Base-by-base conservation (phyloP, 2,797 vertebrate genomes). In the Cryptoprocta ferox region DNA sequence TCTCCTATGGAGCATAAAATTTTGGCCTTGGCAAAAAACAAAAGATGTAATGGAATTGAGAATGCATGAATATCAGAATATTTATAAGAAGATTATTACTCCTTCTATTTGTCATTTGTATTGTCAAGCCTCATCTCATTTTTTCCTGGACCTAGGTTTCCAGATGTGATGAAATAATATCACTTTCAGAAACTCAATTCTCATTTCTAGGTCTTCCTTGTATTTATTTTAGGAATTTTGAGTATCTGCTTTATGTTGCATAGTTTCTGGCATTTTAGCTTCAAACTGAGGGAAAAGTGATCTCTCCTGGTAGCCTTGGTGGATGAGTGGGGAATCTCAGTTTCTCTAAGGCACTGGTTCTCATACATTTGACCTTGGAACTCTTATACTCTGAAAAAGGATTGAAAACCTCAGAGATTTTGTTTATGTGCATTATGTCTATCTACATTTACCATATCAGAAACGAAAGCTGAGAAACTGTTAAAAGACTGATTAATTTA, bases 1-100 rank as follows among this genome's bases (percentile, higher is more conserved):
- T 96, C 82, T 96, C 71, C 65, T 85, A 75, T 80, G 75, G 82
- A 66, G 50, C 53, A 91, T 96, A 81, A 68, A 83, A 91, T 79
- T 88, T 94, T 96, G 95, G 68, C 85, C 45, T 94, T 88, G 61
- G 37, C 18, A 76, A 96, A 75, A 97, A 71, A 80, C 75, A 95
- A 94, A 53, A 89, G 82, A n/a, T 53, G 24, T 53, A 53, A 5
- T 95, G 42, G 80, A 94, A 95, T 42, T 94, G 73, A 90, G 70
- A 89, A 68, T 97, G 50, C 90, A 81, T 96, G 85, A 86, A 61
- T 97, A 89, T 94, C 81, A 93, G 78, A 94, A 63, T 97, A 84
- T 92, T 97, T 97, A 84, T 92, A n/a, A 93, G 96, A 96, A 53
- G 30, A 84, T 85, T 59, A 85, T 48, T 85, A 66, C 18, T 81